Evolutionary conservation across 2,888 invertebrate genomes (phyloP), one percentile per base, ranked within the genome.

Genomic region (Lasioglossum malachurum): DNA sequence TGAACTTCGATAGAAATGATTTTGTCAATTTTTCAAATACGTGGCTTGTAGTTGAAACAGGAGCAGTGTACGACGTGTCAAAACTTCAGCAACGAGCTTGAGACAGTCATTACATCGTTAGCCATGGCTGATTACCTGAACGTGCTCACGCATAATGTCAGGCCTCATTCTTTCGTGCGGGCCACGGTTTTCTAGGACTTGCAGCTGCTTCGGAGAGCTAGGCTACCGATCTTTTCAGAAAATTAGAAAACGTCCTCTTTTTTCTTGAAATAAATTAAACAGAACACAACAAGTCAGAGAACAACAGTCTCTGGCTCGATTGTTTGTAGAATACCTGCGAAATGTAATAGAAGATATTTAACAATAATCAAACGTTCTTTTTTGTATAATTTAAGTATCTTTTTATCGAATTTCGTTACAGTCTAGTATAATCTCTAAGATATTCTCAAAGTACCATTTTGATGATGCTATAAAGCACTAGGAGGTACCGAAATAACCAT

Each of bases 91-190:
- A 77, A 82, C 44, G 71, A 75, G 71, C 69, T 83, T 88, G 84
- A 83, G 83, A 88, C 87, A 90, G 89, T 92, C 89, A 90, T 93
- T 90, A 90, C 88, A 89, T 92, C 89, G 92, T 94, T 93, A 91
- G 92, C 87, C 88, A 92, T 89, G 91, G 87, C 88, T 91, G 92
- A 93, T 94, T 93, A 92, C 89, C 86, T 89, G 92, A 92, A 93
- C 94, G 94, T 94, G 94, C 92, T 86, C 82, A 76, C 84, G 94
- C 94, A 94, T 94, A 94, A 82, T 78, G 75, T 44, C 41, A 27
- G 75, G 69, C 53, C 57, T 74, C 77, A 86, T 86, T 89, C 85
- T 91, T 83, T 83, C 72, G 75, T 38, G 23, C 75, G 14, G 1
- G 49, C 57, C 57, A 23, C 31, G 10, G 53, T 57, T 64, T 76